These are phyloP conservation scores for Forbesichthys agassizii DNA, from an alignment of 2,113 vertebrate species.

Conservation along the genomic window DNA sequence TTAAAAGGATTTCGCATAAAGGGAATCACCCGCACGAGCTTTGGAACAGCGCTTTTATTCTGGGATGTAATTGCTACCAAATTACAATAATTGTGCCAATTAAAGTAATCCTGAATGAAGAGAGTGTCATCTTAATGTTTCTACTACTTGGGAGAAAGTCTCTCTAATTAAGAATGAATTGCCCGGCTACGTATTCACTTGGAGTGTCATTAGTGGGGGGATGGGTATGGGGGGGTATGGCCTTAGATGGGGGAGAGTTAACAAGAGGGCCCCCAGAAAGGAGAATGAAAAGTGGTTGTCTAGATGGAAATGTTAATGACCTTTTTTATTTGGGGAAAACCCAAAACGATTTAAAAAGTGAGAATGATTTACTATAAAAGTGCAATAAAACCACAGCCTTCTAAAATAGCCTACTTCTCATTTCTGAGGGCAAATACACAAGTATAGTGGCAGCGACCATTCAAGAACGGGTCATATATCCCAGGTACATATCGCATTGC, in stretches of 20 bases:
- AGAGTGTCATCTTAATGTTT: conserved; percentile 98
- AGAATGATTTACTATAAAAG: no score
- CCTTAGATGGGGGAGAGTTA: conserved; percentile 80
- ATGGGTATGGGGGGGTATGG: conserved; percentile 83
- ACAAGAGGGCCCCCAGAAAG: conserved; percentile 67
- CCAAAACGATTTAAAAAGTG: no score
- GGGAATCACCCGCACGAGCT: conserved; percentile 80
- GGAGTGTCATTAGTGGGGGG: conserved; percentile 89
- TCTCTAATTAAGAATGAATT: conserved; percentile 94
- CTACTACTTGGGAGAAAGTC: conserved; percentile 88
- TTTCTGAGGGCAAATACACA: no score
- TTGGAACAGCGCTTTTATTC: conserved; percentile 92
- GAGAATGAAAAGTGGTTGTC: conserved; percentile 1
- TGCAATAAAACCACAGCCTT: no score
- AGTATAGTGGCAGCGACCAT: no score
- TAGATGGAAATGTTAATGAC: no score
- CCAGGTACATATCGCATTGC: no score
- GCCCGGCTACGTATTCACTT: conserved; percentile 89
- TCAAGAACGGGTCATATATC: no score
- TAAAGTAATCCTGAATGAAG: conserved; percentile 98
- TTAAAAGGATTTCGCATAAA: conserved; percentile 76
- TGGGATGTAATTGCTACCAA: conserved; percentile 93
- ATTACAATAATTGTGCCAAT: conserved; percentile 99
- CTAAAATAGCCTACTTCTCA: no score
- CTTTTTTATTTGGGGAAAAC: no score